phyloP scores from a whole-genome alignment of 2,113 vertebrate genomes.

The Vulpes lagopus region DNA sequence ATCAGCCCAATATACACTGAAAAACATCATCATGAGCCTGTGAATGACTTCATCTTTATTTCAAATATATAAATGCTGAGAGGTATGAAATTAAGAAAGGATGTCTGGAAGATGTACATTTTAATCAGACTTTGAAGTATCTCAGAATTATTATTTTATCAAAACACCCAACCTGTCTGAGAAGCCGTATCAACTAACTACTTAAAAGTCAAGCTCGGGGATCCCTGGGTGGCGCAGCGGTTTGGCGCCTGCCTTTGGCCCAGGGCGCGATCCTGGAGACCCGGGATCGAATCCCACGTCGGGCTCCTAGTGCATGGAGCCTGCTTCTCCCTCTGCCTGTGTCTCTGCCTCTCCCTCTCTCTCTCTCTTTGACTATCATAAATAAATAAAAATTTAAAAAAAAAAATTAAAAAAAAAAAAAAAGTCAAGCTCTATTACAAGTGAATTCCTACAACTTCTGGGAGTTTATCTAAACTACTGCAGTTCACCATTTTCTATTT shows the following conservation, averaged over 20 bases:
- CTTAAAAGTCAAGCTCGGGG: slow-evolving; percentile 3
- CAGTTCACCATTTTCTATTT: background rate
- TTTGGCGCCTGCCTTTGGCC: too few relatives aligned
- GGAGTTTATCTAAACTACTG: background rate
- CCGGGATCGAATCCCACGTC: too few relatives aligned
- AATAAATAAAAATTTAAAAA: too few relatives aligned
- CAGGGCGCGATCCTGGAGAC: too few relatives aligned
- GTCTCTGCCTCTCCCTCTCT: too few relatives aligned
- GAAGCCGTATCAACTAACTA: background rate
- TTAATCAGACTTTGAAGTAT: slow-evolving; percentile 23
- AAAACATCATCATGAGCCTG: background rate
- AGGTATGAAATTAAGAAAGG: background rate
- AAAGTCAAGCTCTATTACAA: slow-evolving; percentile 13
- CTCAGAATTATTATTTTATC: slow-evolving; percentile 53
- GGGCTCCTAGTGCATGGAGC: too few relatives aligned
- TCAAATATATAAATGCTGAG: slow-evolving; percentile 45
- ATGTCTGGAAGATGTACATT: background rate
- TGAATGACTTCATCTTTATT: slow-evolving; percentile 4
- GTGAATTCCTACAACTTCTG: slow-evolving; percentile 33
- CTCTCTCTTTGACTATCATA: too few relatives aligned
- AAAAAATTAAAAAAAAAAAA: too few relatives aligned
- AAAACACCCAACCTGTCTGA: slow-evolving; percentile 18
- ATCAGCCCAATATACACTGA: background rate
- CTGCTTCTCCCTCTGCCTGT: too few relatives aligned
- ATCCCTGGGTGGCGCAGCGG: too few relatives aligned